Conservation (phyloP, 2,113 vertebrate species). For the Irena cyanogastra region DNA sequence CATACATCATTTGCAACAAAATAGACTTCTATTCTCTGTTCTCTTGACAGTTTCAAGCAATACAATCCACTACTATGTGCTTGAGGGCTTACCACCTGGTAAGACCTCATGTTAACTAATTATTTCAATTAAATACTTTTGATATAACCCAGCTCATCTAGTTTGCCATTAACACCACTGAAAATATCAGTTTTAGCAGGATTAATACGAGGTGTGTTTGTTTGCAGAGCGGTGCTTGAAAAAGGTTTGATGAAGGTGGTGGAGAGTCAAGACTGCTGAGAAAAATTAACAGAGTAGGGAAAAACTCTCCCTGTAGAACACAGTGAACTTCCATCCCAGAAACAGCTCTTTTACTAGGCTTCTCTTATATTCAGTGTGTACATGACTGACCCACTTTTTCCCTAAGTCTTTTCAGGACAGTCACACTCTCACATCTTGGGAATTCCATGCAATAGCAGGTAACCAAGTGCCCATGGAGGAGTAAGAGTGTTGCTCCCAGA, state of each 20-base stretch:
- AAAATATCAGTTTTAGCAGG: neutral
- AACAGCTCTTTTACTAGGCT: neutral
- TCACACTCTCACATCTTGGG: neutral
- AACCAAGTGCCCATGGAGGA: neutral
- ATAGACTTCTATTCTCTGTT: neutral
- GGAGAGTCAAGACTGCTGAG: neutral
- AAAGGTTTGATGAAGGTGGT: neutral
- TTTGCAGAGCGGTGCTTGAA: neutral
- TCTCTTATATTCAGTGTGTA: neutral
- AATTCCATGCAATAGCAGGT: neutral
- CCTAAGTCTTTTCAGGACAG: neutral
- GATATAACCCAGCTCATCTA: neutral
- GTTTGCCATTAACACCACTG: neutral
- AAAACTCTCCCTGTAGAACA: neutral
- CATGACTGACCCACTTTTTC: neutral
- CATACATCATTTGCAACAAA: neutral
- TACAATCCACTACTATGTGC: neutral
- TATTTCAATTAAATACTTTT: neutral
- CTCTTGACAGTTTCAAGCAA: neutral
- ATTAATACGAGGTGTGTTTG: neutral
- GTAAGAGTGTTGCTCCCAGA: neutral
- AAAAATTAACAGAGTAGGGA: neutral
- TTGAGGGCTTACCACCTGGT: neutral
- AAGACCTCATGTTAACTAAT: neutral
- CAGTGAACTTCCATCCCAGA: neutral